Evolutionary conservation across 2,797 vertebrate genomes (phyloP).

Genomic region (Momotus momota): DNA sequence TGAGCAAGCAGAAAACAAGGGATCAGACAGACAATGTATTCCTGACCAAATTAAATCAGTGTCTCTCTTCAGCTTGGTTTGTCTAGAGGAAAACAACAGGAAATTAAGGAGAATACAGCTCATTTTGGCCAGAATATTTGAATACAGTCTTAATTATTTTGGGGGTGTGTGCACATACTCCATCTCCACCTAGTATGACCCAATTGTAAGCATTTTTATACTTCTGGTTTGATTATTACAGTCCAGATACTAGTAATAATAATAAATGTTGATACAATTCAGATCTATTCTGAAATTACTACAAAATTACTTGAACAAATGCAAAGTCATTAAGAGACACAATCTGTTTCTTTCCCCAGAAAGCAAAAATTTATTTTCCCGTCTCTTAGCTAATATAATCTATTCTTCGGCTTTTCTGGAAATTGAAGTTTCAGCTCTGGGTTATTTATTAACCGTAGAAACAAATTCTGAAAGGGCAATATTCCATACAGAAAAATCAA

Average conservation of each 20-base stretch:
- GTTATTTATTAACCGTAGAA: not conserved
- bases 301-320: slow-evolving; percentile 15
- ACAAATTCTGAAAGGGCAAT: not conserved
- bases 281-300: not conserved
- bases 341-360: slow-evolving; percentile 16
- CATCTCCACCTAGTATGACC: not conserved
- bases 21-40: slow-evolving; percentile 36
- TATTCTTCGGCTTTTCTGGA: not conserved
- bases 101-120: not conserved
- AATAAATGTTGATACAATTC: not conserved
- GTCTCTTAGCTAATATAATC: not conserved
- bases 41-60: slow-evolving; percentile 54
- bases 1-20: slow-evolving; percentile 55
- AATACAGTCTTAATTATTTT: not conserved
- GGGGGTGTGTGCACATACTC: not conserved
- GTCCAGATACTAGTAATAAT: not conserved
- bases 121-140: not conserved
- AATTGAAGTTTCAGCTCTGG: not conserved
- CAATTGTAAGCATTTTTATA: not conserved
- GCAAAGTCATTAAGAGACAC: not conserved
- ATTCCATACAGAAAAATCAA: not conserved
- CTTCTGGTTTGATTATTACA: not conserved
- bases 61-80: slow-evolving; percentile 27
- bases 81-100: slow-evolving; percentile 32
- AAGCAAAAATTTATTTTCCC: slow-evolving; percentile 1